Evolutionary conservation across 1,140 invertebrate species (phyloP).

Genomic region (Hypsibius dujardini): DNA sequence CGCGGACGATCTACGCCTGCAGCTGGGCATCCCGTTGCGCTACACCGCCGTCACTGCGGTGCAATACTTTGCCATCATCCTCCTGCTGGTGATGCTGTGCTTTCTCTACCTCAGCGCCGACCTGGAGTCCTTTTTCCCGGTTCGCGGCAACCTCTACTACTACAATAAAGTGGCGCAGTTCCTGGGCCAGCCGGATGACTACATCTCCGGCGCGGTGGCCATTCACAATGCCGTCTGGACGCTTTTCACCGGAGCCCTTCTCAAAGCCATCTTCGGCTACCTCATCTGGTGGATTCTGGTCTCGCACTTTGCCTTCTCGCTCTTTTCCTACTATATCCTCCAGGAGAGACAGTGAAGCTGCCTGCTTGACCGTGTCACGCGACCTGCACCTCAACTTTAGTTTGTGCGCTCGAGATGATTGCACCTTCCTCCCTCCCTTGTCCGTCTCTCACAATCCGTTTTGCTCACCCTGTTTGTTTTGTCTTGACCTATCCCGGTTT

Average conservation of each 20-base stretch:
- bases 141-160: background rate
- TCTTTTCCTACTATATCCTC: background rate
- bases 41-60: background rate
- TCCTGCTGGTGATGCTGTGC: background rate
- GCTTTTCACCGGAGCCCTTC: background rate
- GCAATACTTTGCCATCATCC: background rate
- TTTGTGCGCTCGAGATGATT: background rate
- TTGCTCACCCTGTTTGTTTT: background rate
- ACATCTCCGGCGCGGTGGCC: background rate
- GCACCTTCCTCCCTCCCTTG: background rate
- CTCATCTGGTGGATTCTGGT: conserved; percentile 15
- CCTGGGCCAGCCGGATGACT: background rate
- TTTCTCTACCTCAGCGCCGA: conserved; percentile 7
- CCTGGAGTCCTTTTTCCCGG: conserved; percentile 12
- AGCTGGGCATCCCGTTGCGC: background rate
- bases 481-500: background rate
- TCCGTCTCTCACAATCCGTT: background rate
- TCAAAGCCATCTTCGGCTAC: conserved; percentile 1
- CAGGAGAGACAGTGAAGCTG: background rate
- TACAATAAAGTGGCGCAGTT: background rate
- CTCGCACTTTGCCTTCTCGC: background rate
- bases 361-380: too few species aligned
- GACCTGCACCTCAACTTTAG: background rate
- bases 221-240: conserved; percentile 13
- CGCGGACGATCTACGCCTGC: background rate